Percentiles rank a stretch among this genome's conserved stretches.
These are phyloP conservation scores for Microplitis mediator DNA, from an alignment of 1,140 invertebrate species.

Conservation along the genomic window DNA sequence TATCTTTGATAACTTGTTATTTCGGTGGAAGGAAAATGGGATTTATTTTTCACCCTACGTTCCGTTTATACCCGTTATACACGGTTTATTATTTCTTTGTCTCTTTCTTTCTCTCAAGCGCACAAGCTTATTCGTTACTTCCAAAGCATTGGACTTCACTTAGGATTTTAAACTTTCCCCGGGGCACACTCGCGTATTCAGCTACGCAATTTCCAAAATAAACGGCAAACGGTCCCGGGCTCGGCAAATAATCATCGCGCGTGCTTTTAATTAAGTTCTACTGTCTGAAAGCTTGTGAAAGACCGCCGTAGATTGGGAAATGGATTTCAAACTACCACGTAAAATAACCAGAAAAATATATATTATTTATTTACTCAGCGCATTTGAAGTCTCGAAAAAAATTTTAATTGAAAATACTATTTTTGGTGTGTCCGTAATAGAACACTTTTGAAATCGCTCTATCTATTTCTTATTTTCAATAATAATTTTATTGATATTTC, in stretches of 20 bases:
- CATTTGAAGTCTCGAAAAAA: no score
- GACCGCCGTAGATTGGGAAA: not conserved
- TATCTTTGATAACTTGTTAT: no score
- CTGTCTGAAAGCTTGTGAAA: slow-evolving; percentile 43
- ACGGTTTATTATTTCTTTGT: not conserved
- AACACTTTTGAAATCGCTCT: no score
- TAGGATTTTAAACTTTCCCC: slow-evolving; percentile 21
- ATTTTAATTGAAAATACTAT: no score
- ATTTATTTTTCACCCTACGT: not conserved
- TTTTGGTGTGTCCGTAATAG: no score
- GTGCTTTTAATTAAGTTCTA: slow-evolving; percentile 63
- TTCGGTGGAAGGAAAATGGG: no score
- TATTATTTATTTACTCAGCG: no score
- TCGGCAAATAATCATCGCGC: slow-evolving; percentile 63
- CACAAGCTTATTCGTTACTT: slow-evolving; percentile 18
- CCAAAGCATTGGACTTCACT: slow-evolving; percentile 6
- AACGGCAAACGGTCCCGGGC: slow-evolving; percentile 49
- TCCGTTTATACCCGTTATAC: not conserved
- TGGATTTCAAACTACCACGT: no score
- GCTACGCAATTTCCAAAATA: slow-evolving; percentile 63
- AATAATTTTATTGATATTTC: no score
- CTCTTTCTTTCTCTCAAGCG: not conserved
- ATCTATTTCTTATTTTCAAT: no score
- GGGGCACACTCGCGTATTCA: slow-evolving; percentile 33
- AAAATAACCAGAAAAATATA: no score